Base-by-base conservation (phyloP, 2,113 vertebrate species). In the Agapornis roseicollis region DNA sequence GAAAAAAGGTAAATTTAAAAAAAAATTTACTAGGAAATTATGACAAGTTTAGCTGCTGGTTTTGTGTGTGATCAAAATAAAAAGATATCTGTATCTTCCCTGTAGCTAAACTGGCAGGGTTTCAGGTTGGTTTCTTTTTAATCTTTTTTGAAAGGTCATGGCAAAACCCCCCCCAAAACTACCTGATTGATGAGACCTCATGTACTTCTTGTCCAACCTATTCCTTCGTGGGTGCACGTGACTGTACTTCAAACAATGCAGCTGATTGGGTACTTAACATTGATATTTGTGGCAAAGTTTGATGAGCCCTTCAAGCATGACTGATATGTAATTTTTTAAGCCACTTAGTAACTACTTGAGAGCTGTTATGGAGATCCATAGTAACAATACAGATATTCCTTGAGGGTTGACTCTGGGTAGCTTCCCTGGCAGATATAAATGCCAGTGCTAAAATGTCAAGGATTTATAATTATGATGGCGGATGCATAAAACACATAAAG, bases 401-500 rank as follows among this genome's bases (percentile, higher is more conserved):
- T 93, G 92, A 91, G 74, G 85, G 95, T 82, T 95, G 95, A 96
- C 82, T 96, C 92, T 8, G 89, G 94, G 95, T 96, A 95, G 97
- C 93, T 86, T 97, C 92, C 91, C 90, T 85, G 88, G 86, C 89
- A 95, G 78, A 88, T 80, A 94, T 46, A 97, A 97, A 94, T 91
- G 92, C 91, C 97, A 88, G 64, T 83, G 82, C 89, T 94, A 95
- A 98, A 98, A 98, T 97, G 96, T 97, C 97, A 98, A 97, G 95
- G 96, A 97, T 98, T 97, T 97, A 90, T 97, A 97, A 98, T 98
- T 98, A 97, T 82, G 96, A 98, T 94, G 68, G 90, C 69, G 74
- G 92, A 87, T 94, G 42, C 91, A 95, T 96, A 96, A 97, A 96
- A 94, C 80, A 97, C 91, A 96, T 94, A 94, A 87, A 86, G 49